phyloP scores from a whole-genome alignment of 2,797 vertebrate genomes.

The Gymnodraco acuticeps region DNA sequence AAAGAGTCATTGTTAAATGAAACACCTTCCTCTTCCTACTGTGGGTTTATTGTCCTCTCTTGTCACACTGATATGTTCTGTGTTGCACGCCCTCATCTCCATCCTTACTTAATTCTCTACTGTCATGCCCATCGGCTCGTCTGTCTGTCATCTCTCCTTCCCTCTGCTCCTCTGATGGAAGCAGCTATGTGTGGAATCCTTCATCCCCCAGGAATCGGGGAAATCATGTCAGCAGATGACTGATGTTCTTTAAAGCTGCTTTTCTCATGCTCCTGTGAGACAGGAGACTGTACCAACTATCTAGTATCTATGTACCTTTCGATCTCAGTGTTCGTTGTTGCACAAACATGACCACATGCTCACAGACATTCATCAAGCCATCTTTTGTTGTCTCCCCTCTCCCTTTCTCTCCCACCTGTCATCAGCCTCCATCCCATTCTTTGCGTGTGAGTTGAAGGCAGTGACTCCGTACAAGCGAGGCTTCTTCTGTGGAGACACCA shows the following conservation, averaged over 20 bases:
- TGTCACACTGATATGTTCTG: constrained; percentile 24
- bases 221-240: constrained; percentile 65
- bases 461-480: constrained; percentile 83
- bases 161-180: constrained; percentile 43
- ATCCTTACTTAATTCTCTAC: constrained; percentile 52
- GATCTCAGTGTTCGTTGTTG: constrained; percentile 36
- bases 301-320: constrained; percentile 37
- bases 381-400: constrained; percentile 59
- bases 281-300: constrained; percentile 16
- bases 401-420: constrained; percentile 28
- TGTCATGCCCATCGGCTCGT: constrained; percentile 30
- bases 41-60: constrained; percentile 33
- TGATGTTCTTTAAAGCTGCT: constrained; percentile 54
- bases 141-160: constrained; percentile 40
- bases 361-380: constrained; percentile 58
- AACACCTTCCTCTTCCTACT: constrained; percentile 7
- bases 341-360: constrained; percentile 37
- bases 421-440: constrained; percentile 88
- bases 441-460: constrained; percentile 84
- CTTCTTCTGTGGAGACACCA: constrained; percentile 87
- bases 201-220: constrained; percentile 61
- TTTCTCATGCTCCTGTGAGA: constrained; percentile 21
- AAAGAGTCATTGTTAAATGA: constrained; percentile 28
- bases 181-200: constrained; percentile 78
- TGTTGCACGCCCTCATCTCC: constrained; percentile 29